A percentile compares a stretch with the other conserved stretches of the same genome.
Conservation (phyloP, 2,797 vertebrate genomes). For the Tapera naevia region DNA sequence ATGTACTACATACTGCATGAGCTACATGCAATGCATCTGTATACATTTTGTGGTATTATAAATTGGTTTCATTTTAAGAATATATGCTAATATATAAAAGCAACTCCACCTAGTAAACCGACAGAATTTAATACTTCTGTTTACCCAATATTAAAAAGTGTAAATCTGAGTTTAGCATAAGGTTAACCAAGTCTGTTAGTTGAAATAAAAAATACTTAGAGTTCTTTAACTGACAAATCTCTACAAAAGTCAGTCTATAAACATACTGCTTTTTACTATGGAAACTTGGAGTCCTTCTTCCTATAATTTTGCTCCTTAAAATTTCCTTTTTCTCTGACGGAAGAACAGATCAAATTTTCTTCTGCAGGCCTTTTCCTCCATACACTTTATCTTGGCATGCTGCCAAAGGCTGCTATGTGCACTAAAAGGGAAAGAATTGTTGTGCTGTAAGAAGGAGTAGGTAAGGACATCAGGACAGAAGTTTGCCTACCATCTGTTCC, state of each 20-base stretch:
- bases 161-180: background rate
- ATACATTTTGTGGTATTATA: background rate
- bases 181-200: background rate
- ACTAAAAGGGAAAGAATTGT: background rate
- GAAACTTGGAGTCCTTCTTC: background rate
- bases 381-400: background rate
- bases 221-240: background rate
- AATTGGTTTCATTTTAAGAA: background rate
- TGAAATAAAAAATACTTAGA: background rate
- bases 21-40: fast-evolving
- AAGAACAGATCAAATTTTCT: background rate
- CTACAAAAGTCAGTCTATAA: background rate
- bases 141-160: background rate
- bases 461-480: background rate
- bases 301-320: background rate
- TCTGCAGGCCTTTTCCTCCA: background rate
- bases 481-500: background rate
- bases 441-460: background rate
- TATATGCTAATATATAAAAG: background rate
- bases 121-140: background rate
- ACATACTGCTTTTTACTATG: background rate
- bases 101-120: background rate
- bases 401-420: background rate
- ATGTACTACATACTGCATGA: background rate
- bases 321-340: background rate